Percentiles rank a stretch among this genome's conserved stretches.
These are phyloP conservation scores for Bettongia penicillata DNA, from an alignment of 2,113 vertebrate genomes.

Conservation along the genomic window DNA sequence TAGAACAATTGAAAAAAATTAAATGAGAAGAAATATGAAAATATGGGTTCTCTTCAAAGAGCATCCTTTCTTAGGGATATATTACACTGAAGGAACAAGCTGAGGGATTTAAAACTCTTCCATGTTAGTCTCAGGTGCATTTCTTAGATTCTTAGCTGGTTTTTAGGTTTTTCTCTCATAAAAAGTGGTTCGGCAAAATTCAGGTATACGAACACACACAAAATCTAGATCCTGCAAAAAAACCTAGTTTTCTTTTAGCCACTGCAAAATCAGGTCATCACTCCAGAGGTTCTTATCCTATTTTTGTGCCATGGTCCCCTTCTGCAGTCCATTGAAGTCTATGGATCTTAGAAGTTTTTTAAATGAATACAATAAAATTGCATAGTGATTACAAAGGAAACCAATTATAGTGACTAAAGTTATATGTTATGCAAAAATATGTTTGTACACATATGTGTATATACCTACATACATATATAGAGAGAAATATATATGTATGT, in stretches of 20 bases:
- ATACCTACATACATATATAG: no score
- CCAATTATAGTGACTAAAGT: neutral
- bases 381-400: neutral
- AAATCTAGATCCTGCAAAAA: neutral
- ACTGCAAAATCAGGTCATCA: neutral
- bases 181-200: neutral
- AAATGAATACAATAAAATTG: neutral
- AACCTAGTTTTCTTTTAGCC: neutral
- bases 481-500: neutral
- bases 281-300: neutral
- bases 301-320: neutral
- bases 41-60: neutral
- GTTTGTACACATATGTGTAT: neutral
- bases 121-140: neutral
- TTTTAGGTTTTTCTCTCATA: neutral
- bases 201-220: neutral
- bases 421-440: neutral
- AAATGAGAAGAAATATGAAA: neutral
- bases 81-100: neutral
- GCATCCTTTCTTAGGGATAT: neutral
- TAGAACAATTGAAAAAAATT: neutral
- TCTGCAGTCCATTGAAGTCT: neutral
- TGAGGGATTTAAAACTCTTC: neutral
- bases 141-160: neutral
- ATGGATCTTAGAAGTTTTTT: neutral